Base-by-base conservation (phyloP, 2,113 vertebrate genomes). In the Anguilla japonica region DNA sequence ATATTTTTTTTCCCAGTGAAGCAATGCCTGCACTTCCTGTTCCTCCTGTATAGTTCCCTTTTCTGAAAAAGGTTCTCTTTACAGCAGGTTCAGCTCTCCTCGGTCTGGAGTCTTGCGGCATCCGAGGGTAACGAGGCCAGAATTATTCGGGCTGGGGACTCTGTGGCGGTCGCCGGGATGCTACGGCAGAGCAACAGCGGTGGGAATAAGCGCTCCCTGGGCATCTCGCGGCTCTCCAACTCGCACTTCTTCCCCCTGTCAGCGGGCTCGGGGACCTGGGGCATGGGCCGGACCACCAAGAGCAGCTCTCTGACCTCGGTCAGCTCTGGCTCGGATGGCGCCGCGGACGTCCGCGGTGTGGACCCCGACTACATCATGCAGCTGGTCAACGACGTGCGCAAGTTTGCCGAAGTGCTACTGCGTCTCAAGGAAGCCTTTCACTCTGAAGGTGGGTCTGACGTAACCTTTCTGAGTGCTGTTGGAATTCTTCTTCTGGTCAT, bases 301-400 rank as follows among this genome's bases (percentile, higher is more conserved):
- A 96, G 94, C 50, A 92, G 92, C 86, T 96, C 95, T 1, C 88
- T 93, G 91, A 96, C 94, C 95, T 94, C 94, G 56, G 90, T 95
- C 41, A 95, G 94, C 93, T 87, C 83, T 0, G 95, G 91, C 83
- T 95, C 94, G 1, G 93, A 96, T 81, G 92, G 93, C 79, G 90
- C 93, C 88, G 93, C 93, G 86, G 96, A 96, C 87, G 95, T 92
- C 80, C 92, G 96, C 0, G 91, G 95, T 87, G 96, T 96, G 91
- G 98, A 99, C 89, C 97, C 97, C 5, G 96, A 97, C 89, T 96
- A 97, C 84, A 97, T 97, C 91, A 96, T 96, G 92, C 94, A 95
- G 83, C 89, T 95, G 91, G 95, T 96, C 88, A 96, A 95, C n/a
- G 96, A 97, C 88, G 95, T 96, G 91, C 94, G 96, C 83, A 96